Base-by-base conservation (phyloP, 1,140 invertebrate species). In the Drosophila pseudoananassae region DNA sequence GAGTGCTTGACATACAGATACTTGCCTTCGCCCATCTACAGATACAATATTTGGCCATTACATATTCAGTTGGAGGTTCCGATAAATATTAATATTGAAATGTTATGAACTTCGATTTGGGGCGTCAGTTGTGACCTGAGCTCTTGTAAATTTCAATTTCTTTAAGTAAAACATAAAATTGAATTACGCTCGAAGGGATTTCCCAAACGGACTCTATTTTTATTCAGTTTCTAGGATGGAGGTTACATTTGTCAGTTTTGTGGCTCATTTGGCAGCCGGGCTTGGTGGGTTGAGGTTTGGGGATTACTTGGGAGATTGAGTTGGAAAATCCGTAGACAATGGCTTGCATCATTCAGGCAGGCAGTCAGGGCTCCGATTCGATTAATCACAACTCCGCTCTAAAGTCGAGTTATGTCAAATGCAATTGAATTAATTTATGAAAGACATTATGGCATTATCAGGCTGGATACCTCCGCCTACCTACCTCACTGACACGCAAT, bases 81-180 rank as follows among this genome's bases (percentile, higher is more conserved):
- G 56, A 80, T 80, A 80, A 80, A 81, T 81, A 82, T 78, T 78
- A 74, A 80, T 80, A 80, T 70, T 69, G 64, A 40, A 69, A 70
- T 56, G 66, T 47, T 56, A 77, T 60, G 76, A 74, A 77, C 61
- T 76, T 69, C 49, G 58, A 72, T 71, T 51, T 66, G 61, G 43
- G 58, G 51, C 20, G 10, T 17, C 63, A 61, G 45, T 50, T 66
- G 59, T 52, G 20, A 27, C 55, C 55, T 17, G 14, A 0, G 4
- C 38, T 59, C 61, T 56, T 68, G 71, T 70, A 76, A 77, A 81
- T 84, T 84, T 87, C 81, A 81, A 76, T 76, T 76, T 76, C 73
- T 79, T 49, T 65, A 78, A 71, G 82, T 64, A 76, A 76, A 63
- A 73, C 70, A 82, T 82, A 63, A 81, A 82, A 78, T 87, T 82